Evolutionary conservation across 2,888 invertebrate species (phyloP).

Genomic region (Drosophila paranaensis): DNA sequence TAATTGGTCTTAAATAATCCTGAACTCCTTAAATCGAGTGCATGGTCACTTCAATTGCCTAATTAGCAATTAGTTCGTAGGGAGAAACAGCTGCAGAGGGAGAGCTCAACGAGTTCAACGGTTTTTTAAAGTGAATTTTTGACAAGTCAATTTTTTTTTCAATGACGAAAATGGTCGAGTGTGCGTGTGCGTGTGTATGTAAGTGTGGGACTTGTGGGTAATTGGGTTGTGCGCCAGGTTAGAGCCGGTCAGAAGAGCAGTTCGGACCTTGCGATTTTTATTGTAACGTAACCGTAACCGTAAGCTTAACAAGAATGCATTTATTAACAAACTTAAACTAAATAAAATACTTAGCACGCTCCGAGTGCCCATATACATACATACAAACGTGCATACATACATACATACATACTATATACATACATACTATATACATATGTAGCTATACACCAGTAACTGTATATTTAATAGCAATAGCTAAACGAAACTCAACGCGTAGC

Average conservation of each 20-base stretch:
- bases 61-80: not conserved
- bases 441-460: constrained; percentile 60
- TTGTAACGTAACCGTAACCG: constrained; percentile 57
- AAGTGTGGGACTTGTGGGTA: constrained; percentile 9
- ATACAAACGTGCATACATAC: constrained; percentile 40
- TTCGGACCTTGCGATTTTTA: constrained; percentile 66
- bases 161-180: not conserved
- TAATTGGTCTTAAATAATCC: constrained; percentile 3
- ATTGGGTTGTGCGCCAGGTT: constrained; percentile 56
- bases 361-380: constrained; percentile 37
- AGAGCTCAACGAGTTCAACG: not conserved
- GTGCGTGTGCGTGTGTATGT: not conserved
- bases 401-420: constrained; percentile 24
- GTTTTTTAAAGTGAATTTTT: constrained; percentile 28
- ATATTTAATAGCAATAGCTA: constrained; percentile 57
- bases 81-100: not conserved
- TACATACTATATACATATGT: constrained; percentile 44
- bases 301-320: constrained; percentile 76
- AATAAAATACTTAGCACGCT: constrained; percentile 47
- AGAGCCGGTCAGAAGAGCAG: constrained; percentile 36
- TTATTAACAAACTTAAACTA: constrained; percentile 64
- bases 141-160: constrained; percentile 45
- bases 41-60: constrained; percentile 1
- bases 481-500: constrained; percentile 52
- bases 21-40: not conserved